Percentiles rank a stretch among this genome's conserved stretches.
These are phyloP conservation scores for Yponomeuta cagnagella DNA, from an alignment of 2,888 invertebrate species.

Conservation along the genomic window DNA sequence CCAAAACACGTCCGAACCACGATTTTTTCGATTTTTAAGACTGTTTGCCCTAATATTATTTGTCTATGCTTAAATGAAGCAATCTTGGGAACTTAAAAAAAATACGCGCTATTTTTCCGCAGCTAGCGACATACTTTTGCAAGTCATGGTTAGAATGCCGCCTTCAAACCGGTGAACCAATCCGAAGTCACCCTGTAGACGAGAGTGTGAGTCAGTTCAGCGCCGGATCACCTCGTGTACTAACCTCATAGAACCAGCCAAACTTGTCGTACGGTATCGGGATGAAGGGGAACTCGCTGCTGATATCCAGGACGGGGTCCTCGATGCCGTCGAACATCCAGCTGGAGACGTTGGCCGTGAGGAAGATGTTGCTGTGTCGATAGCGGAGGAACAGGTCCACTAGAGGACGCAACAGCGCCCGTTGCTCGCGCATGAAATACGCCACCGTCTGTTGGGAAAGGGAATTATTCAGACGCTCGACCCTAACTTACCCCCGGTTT, in stretches of 20 bases:
- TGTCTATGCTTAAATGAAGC: too few species aligned
- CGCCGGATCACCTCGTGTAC: slow-evolving; percentile 31
- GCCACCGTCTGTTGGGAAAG: slow-evolving; percentile 76
- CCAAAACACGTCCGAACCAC: too few species aligned
- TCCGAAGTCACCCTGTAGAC: too few species aligned
- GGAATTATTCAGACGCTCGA: neutral
- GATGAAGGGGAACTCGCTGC: slow-evolving; percentile 67
- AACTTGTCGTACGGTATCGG: slow-evolving; percentile 84
- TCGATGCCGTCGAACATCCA: slow-evolving; percentile 90
- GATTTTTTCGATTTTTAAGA: too few species aligned
- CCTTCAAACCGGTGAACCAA: too few species aligned
- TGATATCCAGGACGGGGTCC: slow-evolving; percentile 80
- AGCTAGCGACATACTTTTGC: too few species aligned
- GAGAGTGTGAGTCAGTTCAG: too few species aligned
- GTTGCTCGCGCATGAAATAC: slow-evolving; percentile 67
- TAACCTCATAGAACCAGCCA: slow-evolving; percentile 89
- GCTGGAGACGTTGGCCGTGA: slow-evolving; percentile 79
- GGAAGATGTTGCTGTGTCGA: slow-evolving; percentile 69
- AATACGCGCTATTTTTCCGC: too few species aligned
- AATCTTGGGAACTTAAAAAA: too few species aligned
- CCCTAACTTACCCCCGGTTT: too few species aligned
- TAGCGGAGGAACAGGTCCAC: slow-evolving; percentile 74
- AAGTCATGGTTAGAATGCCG: too few species aligned
- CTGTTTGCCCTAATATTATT: too few species aligned
- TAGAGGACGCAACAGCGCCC: slow-evolving; percentile 38